Conservation (phyloP, 2,888 invertebrate species). For the Lordiphosa andalusiaca region DNA sequence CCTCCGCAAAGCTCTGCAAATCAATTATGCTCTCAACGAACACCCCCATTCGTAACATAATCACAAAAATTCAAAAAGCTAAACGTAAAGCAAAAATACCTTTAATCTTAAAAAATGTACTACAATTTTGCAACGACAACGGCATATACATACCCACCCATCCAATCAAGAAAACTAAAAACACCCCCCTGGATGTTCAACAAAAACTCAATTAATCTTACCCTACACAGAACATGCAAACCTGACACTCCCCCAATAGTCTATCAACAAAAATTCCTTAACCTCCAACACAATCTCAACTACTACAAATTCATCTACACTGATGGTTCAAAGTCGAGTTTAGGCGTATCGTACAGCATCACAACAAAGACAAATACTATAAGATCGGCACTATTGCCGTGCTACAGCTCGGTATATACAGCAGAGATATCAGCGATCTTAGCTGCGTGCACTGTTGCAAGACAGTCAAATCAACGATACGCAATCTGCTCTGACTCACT, state of each 20-base stretch:
- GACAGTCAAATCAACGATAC: neutral
- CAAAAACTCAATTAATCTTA: neutral
- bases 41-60: too few species aligned
- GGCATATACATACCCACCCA: neutral
- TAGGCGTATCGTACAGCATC: slow-evolving; percentile 2
- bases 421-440: slow-evolving; percentile 1
- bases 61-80: too few species aligned
- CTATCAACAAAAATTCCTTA: neutral
- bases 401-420: neutral
- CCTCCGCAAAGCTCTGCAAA: too few species aligned
- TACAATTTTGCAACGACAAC: neutral
- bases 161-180: neutral
- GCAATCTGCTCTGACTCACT: slow-evolving; percentile 3
- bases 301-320: neutral
- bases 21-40: too few species aligned
- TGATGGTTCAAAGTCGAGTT: slow-evolving; percentile 4
- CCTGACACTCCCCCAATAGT: neutral
- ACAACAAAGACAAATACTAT: slow-evolving; percentile 19
- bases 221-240: neutral
- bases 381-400: neutral
- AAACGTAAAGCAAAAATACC: neutral
- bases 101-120: neutral
- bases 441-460: neutral
- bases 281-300: neutral
- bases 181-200: neutral